Evolutionary conservation across 2,113 vertebrate genomes (phyloP), one percentile per base, ranked within the genome.

Genomic region (Willisornis vidua): DNA sequence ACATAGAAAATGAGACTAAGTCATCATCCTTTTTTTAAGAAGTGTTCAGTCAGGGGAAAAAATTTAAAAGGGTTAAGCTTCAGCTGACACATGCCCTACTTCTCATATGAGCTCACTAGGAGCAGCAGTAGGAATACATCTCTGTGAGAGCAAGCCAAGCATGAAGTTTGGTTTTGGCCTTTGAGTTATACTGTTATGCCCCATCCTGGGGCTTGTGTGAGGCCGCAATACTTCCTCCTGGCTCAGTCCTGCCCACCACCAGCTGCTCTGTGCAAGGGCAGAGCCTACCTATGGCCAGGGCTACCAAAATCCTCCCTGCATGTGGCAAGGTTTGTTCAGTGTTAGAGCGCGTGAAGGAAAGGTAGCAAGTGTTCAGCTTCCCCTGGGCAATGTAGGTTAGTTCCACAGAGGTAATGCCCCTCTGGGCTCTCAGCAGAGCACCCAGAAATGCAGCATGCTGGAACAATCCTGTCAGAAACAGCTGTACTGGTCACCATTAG

Each of bases 11-110:
- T 54, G 76, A 90, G 75, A 41, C 68, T 77, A 89, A 94, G 81
- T 83, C 29, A 41, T 93, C 52, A 85, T 86, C 65, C 63, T 77
- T 76, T 85, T 66, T 74, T 72, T 9, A 91, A 92, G 76, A 93
- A 92, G 25, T 72, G 55, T 91, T 94, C 91, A 73, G 49, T 91
- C 94, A 93, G 79, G 72, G 57, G 57, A 84, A 96, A 95, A 91
- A 83, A 62, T 48, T 80, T 80, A 35, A 81, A 96, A 93, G 76
- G 76, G 68, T 92, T 96, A 97, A 96, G 90, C 92, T 92, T 94
- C 52, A 87, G 55, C 68, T 81, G 92, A 91, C 86, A 91, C 8
- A 2, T 2, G n/a, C 37, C 84, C 70, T 86, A 84, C 79, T 92
- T 93, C 80, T 94, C 29, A 25, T 74, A 41, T 28, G 83, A 95